Percentiles rank a stretch among this genome's conserved stretches.
Conservation (phyloP, 2,113 vertebrate species). For the Dermatemys mawii region DNA sequence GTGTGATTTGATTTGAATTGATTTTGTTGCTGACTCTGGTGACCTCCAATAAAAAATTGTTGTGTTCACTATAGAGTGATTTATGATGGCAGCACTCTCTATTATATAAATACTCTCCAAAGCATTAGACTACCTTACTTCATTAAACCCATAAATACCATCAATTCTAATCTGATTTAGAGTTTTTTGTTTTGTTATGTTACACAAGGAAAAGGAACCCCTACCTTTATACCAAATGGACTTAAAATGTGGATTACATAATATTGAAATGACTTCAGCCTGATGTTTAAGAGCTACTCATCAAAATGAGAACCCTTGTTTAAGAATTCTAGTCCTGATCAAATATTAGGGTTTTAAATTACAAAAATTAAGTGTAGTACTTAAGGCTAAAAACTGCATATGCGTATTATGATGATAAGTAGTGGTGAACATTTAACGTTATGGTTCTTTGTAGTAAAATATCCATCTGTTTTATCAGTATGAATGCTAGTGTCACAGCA, state of each 20-base stretch:
- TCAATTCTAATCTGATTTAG: constrained; percentile 64
- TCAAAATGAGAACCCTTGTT: neutral
- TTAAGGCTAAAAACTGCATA: neutral
- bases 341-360: neutral
- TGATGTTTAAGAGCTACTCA: constrained; percentile 19
- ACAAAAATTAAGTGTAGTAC: neutral
- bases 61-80: constrained; percentile 52
- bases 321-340: neutral
- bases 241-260: constrained; percentile 31
- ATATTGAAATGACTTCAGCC: neutral
- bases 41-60: constrained; percentile 62
- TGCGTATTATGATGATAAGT: constrained; percentile 1
- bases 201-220: constrained; percentile 24
- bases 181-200: neutral
- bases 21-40: constrained; percentile 59
- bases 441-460: neutral
- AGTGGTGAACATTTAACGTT: neutral
- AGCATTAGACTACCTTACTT: constrained; percentile 63
- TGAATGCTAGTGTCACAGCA: neutral
- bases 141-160: constrained; percentile 72
- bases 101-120: constrained; percentile 58
- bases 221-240: constrained; percentile 46
- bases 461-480: neutral
- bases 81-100: constrained; percentile 46
- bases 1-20: constrained; percentile 64